Evolutionary conservation across 2,888 invertebrate genomes (phyloP).

Genomic region (Myathropa florea): DNA sequence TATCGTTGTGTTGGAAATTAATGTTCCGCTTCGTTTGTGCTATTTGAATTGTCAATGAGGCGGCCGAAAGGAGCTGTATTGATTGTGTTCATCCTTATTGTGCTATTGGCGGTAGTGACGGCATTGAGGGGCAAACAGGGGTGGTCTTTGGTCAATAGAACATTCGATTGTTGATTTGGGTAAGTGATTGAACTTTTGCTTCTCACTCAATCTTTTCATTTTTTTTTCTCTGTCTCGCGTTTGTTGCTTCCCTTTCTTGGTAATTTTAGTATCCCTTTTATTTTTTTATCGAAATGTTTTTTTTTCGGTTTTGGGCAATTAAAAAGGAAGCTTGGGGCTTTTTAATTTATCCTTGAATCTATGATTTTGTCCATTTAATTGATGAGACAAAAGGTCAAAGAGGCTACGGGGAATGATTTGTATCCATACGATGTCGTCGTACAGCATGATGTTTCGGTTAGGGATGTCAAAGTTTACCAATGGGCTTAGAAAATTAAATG

Average conservation of each 20-base stretch:
- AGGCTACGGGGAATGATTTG: not conserved
- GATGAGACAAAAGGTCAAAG: conserved; percentile 50
- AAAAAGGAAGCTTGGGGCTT: conserved; percentile 25
- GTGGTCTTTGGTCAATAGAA: conserved; percentile 56
- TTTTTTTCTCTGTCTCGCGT: conserved; percentile 12
- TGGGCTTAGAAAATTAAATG: too few relatives aligned
- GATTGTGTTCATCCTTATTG: conserved; percentile 54
- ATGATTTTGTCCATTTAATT: conserved; percentile 45
- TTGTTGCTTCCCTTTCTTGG: not conserved
- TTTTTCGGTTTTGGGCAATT: conserved; percentile 49
- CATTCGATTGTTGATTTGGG: conserved; percentile 68
- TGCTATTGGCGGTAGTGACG: not conserved
- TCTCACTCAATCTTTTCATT: not conserved
- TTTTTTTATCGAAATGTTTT: conserved; percentile 3
- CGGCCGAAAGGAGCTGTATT: conserved; percentile 57
- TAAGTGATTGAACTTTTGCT: conserved; percentile 58
- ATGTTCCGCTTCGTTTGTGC: conserved; percentile 68
- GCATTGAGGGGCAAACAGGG: not conserved
- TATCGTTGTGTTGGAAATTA: conserved; percentile 60
- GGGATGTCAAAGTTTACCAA: too few relatives aligned
- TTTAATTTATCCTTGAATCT: conserved; percentile 52
- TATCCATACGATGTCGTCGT: not conserved
- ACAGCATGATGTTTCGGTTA: not conserved
- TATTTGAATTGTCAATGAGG: conserved; percentile 68
- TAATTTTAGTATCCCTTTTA: conserved; percentile 60